Percentiles rank a stretch among this genome's conserved stretches.
Conservation (phyloP, 2,113 vertebrate species). For the Corythornis vintsioides region DNA sequence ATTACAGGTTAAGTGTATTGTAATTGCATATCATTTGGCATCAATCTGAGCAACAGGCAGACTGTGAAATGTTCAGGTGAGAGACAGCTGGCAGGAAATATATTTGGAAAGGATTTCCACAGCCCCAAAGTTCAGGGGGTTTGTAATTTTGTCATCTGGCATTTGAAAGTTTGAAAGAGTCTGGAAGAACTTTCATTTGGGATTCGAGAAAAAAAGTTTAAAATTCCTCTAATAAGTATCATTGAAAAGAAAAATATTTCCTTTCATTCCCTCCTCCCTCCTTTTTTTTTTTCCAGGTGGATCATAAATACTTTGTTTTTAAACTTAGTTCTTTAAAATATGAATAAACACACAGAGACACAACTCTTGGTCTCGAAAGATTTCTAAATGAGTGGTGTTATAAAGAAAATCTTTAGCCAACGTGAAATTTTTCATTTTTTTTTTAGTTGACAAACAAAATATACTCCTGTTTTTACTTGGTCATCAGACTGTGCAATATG, state of each 20-base stretch:
- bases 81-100: not conserved
- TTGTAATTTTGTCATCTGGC: not conserved
- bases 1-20: not conserved
- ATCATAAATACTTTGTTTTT: not conserved
- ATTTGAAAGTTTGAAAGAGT: not conserved
- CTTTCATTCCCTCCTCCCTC: fast-evolving
- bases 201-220: not conserved
- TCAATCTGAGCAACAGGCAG: not conserved
- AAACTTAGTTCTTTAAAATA: not conserved
- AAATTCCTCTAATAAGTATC: not conserved
- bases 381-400: not conserved
- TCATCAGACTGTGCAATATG: not conserved
- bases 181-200: not conserved
- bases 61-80: not conserved
- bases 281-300: fast-evolving
- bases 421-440: not conserved
- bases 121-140: not conserved
- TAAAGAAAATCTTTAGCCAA: not conserved
- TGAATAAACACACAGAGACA: not conserved
- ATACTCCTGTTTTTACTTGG: not conserved
- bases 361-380: not conserved
- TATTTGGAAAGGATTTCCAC: not conserved
- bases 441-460: not conserved
- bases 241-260: not conserved
- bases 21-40: conserved; percentile 11